These are phyloP conservation scores for Chironomus striatipennis DNA, from an alignment of 1,140 invertebrate genomes.

Conservation along the genomic window DNA sequence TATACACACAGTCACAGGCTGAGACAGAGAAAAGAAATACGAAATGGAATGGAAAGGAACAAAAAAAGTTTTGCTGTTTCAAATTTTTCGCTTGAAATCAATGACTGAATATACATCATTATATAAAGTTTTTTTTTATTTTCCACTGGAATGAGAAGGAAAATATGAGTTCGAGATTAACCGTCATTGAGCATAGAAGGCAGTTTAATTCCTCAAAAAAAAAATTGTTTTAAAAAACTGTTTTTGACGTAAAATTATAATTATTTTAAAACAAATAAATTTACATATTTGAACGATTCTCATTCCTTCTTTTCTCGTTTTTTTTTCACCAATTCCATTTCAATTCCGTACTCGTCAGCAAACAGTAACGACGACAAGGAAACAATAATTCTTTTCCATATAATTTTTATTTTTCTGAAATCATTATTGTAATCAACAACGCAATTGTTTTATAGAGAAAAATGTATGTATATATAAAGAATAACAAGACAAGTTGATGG, in stretches of 20 bases:
- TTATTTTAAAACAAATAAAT: constrained; percentile 24
- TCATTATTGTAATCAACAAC: constrained; percentile 20
- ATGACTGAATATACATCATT: constrained; percentile 9
- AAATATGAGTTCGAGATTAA: not conserved
- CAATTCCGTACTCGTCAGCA: not conserved
- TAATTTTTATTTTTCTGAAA: not conserved
- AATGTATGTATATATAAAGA: no score
- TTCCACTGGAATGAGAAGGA: not conserved
- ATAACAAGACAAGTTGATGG: no score
- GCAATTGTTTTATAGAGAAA: constrained; percentile 11
- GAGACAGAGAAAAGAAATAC: not conserved
- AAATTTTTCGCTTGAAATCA: constrained; percentile 13
- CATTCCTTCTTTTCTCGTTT: not conserved
- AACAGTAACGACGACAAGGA: not conserved
- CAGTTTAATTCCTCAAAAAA: not conserved
- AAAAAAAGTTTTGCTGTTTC: not conserved
- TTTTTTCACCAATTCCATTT: not conserved
- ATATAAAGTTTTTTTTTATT: not conserved
- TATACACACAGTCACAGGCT: not conserved
- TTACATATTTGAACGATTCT: constrained; percentile 19
- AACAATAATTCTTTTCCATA: not conserved
- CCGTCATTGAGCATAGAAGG: not conserved
- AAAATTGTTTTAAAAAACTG: not conserved
- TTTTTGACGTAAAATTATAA: constrained; percentile 20
- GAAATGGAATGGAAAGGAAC: not conserved